Conservation (phyloP, 2,797 vertebrate genomes). For the Coluber constrictor region DNA sequence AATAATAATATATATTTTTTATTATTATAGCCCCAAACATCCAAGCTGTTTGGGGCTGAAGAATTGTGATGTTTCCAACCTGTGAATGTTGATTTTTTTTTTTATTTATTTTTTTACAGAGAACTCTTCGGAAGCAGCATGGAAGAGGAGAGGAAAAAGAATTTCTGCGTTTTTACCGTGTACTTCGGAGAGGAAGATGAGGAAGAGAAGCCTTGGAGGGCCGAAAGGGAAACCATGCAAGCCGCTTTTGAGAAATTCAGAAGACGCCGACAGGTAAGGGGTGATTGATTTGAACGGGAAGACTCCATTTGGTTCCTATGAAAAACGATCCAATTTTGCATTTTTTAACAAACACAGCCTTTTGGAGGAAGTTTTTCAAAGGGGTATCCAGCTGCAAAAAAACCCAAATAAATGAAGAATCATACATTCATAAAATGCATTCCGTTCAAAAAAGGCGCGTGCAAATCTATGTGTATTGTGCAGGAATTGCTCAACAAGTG, state of each 20-base stretch:
- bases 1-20: not conserved
- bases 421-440: not conserved
- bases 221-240: not conserved
- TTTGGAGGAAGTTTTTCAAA: not conserved
- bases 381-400: not conserved
- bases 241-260: conserved; percentile 30
- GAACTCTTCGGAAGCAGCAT: not conserved
- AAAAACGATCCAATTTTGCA: not conserved
- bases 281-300: not conserved
- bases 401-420: not conserved
- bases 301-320: not conserved
- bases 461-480: not conserved
- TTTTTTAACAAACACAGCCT: not conserved
- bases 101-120: not conserved
- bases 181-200: not conserved
- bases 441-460: not conserved
- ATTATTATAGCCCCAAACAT: no score
- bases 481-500: not conserved
- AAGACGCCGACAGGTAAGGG: conserved; percentile 40
- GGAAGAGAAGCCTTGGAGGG: not conserved
- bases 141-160: not conserved
- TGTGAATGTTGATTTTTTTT: not conserved
- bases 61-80: not conserved
- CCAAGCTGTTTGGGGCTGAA: not conserved
- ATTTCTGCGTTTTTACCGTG: conserved; percentile 6